Percentiles rank a stretch among this genome's conserved stretches.
Conservation (phyloP, 2,113 vertebrate genomes). For the Perognathus longimembris region DNA sequence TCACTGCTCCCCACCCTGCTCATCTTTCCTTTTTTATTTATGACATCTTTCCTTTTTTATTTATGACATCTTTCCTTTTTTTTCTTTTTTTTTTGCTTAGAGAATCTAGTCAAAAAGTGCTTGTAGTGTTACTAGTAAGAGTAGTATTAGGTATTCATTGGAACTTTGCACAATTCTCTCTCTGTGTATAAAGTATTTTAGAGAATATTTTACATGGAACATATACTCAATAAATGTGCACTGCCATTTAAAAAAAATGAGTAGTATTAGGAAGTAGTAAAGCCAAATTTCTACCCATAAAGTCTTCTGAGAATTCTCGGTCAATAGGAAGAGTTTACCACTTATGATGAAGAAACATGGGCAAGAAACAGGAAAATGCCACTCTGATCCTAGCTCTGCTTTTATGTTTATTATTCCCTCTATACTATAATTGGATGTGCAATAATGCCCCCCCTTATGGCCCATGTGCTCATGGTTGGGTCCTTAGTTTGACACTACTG, state of each 20-base stretch:
- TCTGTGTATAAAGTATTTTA: no score
- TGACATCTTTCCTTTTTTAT: not conserved
- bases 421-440: not conserved
- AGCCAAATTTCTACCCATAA: constrained; percentile 38
- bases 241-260: no score
- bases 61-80: not conserved
- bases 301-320: constrained; percentile 40
- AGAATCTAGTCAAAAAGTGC: not conserved
- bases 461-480: not conserved
- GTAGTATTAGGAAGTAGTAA: constrained; percentile 32
- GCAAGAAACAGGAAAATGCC: not conserved
- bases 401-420: not conserved
- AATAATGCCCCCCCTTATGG: not conserved
- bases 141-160: no score
- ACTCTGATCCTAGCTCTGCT: not conserved
- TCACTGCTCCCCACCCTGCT: no score
- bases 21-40: no score
- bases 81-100: constrained; percentile 34
- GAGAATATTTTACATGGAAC: no score
- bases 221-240: no score
- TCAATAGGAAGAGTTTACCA: constrained; percentile 7
- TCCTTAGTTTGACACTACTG: not conserved
- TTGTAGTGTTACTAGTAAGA: no score
- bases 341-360: not conserved
- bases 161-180: no score